Conservation (phyloP, 2,113 vertebrate genomes). For the Anarhynchus alexandrinus region DNA sequence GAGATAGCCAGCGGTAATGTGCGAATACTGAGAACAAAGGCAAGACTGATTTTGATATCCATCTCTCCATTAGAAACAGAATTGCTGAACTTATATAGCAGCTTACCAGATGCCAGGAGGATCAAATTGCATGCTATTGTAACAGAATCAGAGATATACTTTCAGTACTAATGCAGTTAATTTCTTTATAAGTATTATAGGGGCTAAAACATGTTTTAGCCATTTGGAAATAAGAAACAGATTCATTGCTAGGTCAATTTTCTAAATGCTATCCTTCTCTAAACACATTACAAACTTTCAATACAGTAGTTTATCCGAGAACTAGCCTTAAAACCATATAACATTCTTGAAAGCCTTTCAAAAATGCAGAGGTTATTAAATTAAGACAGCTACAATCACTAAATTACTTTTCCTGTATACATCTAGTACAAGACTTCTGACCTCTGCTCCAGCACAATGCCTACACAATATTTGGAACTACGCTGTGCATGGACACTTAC, state of each 20-base stretch:
- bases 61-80: conserved; percentile 2
- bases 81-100: conserved; percentile 15
- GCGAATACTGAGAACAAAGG: neutral
- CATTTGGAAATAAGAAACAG: conserved; percentile 18
- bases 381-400: neutral
- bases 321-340: neutral
- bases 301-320: neutral
- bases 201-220: neutral
- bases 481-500: neutral
- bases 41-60: neutral
- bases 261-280: neutral
- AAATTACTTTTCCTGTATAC: conserved; percentile 8
- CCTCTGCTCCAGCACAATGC: neutral
- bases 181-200: conserved; percentile 19
- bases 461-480: neutral
- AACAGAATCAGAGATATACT: neutral
- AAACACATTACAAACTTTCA: conserved; percentile 30
- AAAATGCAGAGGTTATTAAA: conserved; percentile 1
- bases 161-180: conserved; percentile 8
- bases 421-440: neutral
- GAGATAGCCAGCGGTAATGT: neutral
- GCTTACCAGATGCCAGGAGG: conserved; percentile 4
- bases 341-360: neutral
- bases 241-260: conserved; percentile 1
- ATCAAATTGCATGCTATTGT: conserved; percentile 19